Base-by-base conservation (phyloP, 2,797 vertebrate species). In the Pantherophis vulpinus region DNA sequence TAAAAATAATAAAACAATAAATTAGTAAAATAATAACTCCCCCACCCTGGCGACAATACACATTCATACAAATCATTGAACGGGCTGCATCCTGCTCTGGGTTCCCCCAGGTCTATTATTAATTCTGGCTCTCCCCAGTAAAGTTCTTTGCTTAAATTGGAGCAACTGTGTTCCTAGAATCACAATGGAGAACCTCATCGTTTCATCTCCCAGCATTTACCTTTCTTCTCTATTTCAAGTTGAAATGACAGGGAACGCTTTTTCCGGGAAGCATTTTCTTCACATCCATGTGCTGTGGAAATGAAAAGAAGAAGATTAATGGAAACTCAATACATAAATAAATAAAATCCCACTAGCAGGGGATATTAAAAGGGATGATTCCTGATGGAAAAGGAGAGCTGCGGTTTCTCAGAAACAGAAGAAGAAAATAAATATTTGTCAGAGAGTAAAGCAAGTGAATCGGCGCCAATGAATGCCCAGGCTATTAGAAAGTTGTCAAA, bases 181-280 rank as follows among this genome's bases (percentile, higher is more conserved):
- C 8, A 25, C 20, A 83, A 23, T 0, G 9, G 3, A 42, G 37
- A 25, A 47, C 18, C 74, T 83, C 7, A 10, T 79, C 0, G 7
- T 79, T 79, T 42, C 70, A 83, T n/a, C 10, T 88, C 42, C 0
- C 6, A 14, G 5, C 42, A 83, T 90, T 91, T 61, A 93, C 93
- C 25, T 7, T 55, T 93, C 66, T 79, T 91, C 32, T 91, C 47
- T 7, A 93, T 27, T 18, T 91, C 87, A 42, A 56, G 4, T 27
- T 91, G 93, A 70, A 93, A 51, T 1, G 51, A 1, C 58, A 89
- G 11, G 3, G 93, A 93, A 25, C 93, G 93, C 12, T 91, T 93
- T 59, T 93, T 91, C 87, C 93, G 93, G 93, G 93, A 91, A 91
- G 9, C 7, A 2, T 29, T 10, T 13, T 10, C 27, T 12, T 27